Conservation (phyloP, 2,888 invertebrate species). For the Drosophila longiperda region DNA sequence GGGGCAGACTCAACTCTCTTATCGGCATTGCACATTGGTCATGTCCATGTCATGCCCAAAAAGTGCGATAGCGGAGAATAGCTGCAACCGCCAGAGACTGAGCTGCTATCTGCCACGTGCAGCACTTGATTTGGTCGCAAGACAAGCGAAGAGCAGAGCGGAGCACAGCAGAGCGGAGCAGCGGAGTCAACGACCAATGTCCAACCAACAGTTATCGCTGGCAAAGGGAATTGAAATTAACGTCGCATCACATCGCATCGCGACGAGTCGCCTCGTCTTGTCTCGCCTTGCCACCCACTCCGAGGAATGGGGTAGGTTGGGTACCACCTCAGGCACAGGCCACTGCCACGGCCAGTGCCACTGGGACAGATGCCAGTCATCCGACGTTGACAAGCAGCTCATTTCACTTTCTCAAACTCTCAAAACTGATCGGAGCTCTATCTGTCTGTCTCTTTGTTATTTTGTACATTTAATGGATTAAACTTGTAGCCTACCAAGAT, state of each 20-base stretch:
- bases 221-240: conserved; percentile 72
- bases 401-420: conserved; percentile 70
- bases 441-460: conserved; percentile 34
- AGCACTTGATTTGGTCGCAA: conserved; percentile 71
- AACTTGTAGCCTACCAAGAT: conserved; percentile 66
- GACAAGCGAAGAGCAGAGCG: not conserved
- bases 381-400: conserved; percentile 60
- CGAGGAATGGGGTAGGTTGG: not conserved
- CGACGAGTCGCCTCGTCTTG: not conserved
- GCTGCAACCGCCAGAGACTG: conserved; percentile 33
- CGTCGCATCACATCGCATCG: conserved; percentile 41
- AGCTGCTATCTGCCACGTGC: conserved; percentile 73
- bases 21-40: conserved; percentile 77
- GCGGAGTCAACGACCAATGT: conserved; percentile 66
- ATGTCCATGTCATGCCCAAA: conserved; percentile 63
- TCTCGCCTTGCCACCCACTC: not conserved
- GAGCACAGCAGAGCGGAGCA: conserved; percentile 4
- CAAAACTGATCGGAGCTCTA: conserved; percentile 35
- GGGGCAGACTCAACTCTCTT: conserved; percentile 44
- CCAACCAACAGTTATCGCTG: conserved; percentile 37
- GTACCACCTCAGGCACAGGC: not conserved
- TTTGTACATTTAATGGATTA: conserved; percentile 73
- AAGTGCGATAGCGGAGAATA: conserved; percentile 63
- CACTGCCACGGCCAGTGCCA: conserved; percentile 23
- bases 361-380: conserved; percentile 48